A percentile compares a stretch with the other conserved stretches of the same genome.
phyloP scores from a whole-genome alignment of 2,888 invertebrate genomes.

The Drosophila infuscata region DNA sequence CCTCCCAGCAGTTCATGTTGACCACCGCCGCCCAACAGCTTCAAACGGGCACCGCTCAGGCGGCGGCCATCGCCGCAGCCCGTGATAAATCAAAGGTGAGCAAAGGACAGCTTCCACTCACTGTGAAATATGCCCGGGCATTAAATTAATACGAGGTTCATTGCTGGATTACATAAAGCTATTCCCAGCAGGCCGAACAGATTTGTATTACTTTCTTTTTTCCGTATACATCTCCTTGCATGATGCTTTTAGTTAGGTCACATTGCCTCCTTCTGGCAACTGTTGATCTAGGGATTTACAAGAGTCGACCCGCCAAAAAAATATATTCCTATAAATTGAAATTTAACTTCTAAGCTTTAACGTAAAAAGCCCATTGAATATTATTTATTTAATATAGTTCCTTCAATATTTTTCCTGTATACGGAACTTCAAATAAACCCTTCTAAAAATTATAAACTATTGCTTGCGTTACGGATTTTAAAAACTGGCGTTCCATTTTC shows the following conservation, averaged over 20 bases:
- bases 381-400: background rate
- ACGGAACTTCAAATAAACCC: background rate
- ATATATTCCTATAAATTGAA: background rate
- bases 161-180: background rate
- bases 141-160: background rate
- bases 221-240: background rate
- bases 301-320: background rate
- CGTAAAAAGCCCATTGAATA: background rate
- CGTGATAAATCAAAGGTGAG: constrained; percentile 88
- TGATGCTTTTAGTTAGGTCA: background rate
- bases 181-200: background rate
- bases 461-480: too few relatives aligned
- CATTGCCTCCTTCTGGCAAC: background rate
- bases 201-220: background rate
- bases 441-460: background rate
- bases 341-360: background rate
- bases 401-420: background rate
- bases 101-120: background rate
- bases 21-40: constrained; percentile 73
- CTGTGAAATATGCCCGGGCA: background rate
- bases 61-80: constrained; percentile 71
- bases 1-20: constrained; percentile 79
- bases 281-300: background rate
- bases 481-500: background rate
- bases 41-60: constrained; percentile 73